Percentiles rank a stretch among this genome's conserved stretches.
Evolutionary conservation across 2,113 vertebrate species (phyloP).

Genomic region (Lepidothrix coronata): DNA sequence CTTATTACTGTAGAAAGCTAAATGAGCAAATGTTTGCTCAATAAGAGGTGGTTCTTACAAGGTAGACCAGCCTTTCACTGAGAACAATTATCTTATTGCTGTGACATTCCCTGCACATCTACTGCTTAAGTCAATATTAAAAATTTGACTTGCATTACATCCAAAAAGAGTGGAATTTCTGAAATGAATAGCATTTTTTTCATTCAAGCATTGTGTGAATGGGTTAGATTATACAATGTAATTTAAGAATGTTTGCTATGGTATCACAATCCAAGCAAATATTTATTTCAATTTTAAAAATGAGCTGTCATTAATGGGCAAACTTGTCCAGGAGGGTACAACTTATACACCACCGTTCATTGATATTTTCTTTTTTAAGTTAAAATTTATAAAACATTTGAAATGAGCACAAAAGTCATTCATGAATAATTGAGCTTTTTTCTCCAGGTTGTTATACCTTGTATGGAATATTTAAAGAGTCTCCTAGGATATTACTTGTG

Average conservation of each 20-base stretch:
- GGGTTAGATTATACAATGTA: not conserved
- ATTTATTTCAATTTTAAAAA: not conserved
- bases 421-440: not conserved
- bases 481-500: not conserved
- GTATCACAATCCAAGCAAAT: not conserved
- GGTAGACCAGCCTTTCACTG: not conserved
- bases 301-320: not conserved
- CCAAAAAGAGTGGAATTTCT: not conserved
- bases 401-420: not conserved
- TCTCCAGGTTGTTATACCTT: not conserved
- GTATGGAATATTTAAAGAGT: not conserved
- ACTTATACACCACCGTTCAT: not conserved
- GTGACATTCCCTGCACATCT: not conserved
- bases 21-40: not conserved
- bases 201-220: not conserved
- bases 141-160: not conserved
- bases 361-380: not conserved
- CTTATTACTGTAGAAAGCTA: not conserved
- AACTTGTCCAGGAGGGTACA: not conserved
- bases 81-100: not conserved
- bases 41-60: not conserved
- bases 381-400: not conserved
- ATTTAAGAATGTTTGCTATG: not conserved
- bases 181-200: not conserved
- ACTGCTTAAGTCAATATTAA: not conserved